Evolutionary conservation across 2,113 vertebrate genomes (phyloP), one percentile per base, ranked within the genome.

Genomic region (Sciurus niger): DNA sequence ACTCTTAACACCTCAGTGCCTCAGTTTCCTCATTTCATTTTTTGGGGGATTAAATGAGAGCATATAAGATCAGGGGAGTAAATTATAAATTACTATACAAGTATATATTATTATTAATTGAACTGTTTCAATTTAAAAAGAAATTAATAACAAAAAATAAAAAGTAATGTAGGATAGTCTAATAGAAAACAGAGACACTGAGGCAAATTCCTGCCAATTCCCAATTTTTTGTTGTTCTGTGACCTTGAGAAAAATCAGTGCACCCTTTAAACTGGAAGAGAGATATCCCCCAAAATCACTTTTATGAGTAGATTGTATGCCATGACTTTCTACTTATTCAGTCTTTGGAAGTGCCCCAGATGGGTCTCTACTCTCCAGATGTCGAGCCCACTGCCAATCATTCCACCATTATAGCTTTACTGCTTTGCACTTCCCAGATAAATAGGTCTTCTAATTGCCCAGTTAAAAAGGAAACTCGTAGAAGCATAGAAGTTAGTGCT

Each of bases 41-140:
- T 84, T 89, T 67, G n/a, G 7, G 51, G 16, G 51, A 83, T 82
- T 83, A 70, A 84, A 63, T 46, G 84, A 89, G 30, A 78, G 86
- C 18, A 53, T 30, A 18, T 8, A 34, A 85, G 48, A 74, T 58
- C 9, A 53, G 48, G 70, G 40, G 1, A 76, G 6, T 79, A 58
- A 68, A 74, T 90, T 78, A 58, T 67, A 93, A 85, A 70, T 37
- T 28, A 91, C 48, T 32, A 25, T 2, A 76, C 28, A 84, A 18
- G 22, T 32, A 32, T 17, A 22, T 78, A 40, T 60, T 8, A 9
- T 63, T 96, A 77, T 77, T 95, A 48, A 73, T 32, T 53, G 25
- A 89, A 76, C 90, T 68, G 79, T 60, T 68, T 91, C 84, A 93
- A 72, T 63, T 58, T 84, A 53, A 58, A 68, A 92, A 40, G 4